A percentile compares a stretch with the other conserved stretches of the same genome.
phyloP scores from a whole-genome alignment of 2,797 vertebrate genomes.

The Phrynocephalus forsythii region DNA sequence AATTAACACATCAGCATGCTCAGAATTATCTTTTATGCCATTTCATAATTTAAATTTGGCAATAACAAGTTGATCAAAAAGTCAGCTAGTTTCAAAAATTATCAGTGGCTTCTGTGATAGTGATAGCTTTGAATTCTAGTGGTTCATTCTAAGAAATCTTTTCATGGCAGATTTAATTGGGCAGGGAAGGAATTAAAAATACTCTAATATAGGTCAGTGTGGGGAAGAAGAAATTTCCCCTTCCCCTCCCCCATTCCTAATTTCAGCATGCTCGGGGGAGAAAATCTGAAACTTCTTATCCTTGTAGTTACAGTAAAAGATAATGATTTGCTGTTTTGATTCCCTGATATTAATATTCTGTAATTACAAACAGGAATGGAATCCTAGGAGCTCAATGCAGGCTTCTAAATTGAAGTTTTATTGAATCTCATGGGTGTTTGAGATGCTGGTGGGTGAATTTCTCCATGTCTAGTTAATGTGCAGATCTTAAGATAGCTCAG shows the following conservation, averaged over 20 bases:
- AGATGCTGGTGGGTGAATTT: background rate
- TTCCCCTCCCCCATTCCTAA: background rate
- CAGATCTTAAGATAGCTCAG: no score
- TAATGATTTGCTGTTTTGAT: background rate
- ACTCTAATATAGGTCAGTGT: background rate
- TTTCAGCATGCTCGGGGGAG: background rate
- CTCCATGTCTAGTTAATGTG: background rate
- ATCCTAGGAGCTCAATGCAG: background rate
- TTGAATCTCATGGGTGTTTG: background rate
- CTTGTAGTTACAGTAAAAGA: background rate
- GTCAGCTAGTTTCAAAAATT: slow-evolving; percentile 6
- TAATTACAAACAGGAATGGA: slow-evolving; percentile 8
- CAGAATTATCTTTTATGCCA: background rate
- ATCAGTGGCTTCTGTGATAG: background rate
- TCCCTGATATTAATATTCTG: background rate
- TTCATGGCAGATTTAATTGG: slow-evolving; percentile 12
- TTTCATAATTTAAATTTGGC: slow-evolving; percentile 3
- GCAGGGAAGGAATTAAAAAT: background rate
- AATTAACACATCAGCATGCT: background rate
- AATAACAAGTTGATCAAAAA: slow-evolving; percentile 2
- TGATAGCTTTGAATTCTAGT: slow-evolving; percentile 5
- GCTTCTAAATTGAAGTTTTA: background rate
- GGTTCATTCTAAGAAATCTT: slow-evolving; percentile 1
- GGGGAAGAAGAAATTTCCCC: no score
- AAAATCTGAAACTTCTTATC: background rate